Conservation (phyloP, 2,888 invertebrate species). For the Lomographa bimaculata region DNA sequence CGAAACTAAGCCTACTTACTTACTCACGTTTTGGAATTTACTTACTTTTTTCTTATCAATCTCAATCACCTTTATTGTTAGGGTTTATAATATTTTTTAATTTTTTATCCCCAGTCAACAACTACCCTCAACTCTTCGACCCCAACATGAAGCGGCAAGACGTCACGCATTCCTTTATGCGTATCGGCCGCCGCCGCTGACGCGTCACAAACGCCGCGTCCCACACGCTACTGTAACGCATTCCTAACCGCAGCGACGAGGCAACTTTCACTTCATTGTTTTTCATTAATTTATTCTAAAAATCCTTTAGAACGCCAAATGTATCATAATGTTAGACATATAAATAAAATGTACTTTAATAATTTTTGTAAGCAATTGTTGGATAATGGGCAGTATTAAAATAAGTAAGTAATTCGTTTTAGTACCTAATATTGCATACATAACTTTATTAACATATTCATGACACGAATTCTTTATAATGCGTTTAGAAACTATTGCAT, state of each 20-base stretch:
- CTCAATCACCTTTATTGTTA: no score
- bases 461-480: no score
- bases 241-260: conserved; percentile 40
- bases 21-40: no score
- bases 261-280: conserved; percentile 20
- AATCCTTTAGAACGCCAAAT: conserved; percentile 62
- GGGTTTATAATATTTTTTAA: no score
- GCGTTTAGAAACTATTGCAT: no score
- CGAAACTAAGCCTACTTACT: no score
- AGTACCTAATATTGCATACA: no score
- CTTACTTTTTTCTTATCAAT: no score
- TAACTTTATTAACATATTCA: no score
- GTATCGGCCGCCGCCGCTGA: conserved; percentile 93
- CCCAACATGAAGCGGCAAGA: conserved; percentile 93
- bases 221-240: conserved; percentile 26
- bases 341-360: conserved; percentile 58
- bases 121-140: conserved; percentile 82
- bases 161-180: conserved; percentile 94
- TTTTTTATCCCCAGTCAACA: conserved; percentile 73
- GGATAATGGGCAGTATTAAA: no score
- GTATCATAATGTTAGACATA: conserved; percentile 51
- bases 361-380: conserved; percentile 71
- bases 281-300: conserved; percentile 66
- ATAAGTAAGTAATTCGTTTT: no score
- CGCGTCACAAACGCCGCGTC: conserved; percentile 41